phyloP scores from a whole-genome alignment of 2,797 vertebrate species.

The Acridotheres tristis region DNA sequence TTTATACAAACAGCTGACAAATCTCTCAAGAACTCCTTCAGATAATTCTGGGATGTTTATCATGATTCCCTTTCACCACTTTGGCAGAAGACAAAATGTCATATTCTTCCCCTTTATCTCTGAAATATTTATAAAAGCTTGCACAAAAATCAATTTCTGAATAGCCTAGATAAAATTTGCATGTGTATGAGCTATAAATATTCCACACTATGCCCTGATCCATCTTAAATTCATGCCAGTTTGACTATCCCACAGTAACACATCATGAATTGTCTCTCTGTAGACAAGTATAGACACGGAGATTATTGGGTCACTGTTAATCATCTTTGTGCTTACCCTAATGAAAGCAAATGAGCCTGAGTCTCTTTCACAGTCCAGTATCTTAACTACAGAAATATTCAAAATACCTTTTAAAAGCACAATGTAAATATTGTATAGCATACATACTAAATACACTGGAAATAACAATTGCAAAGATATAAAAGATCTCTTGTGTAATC shows the following conservation, averaged over 20 bases:
- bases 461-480: background rate
- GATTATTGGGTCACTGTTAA: background rate
- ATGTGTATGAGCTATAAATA: background rate
- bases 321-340: background rate
- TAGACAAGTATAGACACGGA: background rate
- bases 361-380: background rate
- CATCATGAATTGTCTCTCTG: background rate
- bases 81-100: background rate
- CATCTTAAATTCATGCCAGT: background rate
- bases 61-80: background rate
- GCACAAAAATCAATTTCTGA: background rate
- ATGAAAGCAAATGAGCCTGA: background rate
- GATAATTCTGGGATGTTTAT: background rate
- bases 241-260: background rate
- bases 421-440: background rate
- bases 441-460: background rate
- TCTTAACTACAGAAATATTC: background rate
- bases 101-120: background rate
- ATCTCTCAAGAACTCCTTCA: background rate
- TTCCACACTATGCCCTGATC: background rate
- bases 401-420: background rate
- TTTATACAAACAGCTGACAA: background rate
- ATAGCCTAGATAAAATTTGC: background rate
- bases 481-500: background rate
- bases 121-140: slow-evolving; percentile 30